Conservation (phyloP, 2,888 invertebrate genomes). For the Sympetrum striolatum region DNA sequence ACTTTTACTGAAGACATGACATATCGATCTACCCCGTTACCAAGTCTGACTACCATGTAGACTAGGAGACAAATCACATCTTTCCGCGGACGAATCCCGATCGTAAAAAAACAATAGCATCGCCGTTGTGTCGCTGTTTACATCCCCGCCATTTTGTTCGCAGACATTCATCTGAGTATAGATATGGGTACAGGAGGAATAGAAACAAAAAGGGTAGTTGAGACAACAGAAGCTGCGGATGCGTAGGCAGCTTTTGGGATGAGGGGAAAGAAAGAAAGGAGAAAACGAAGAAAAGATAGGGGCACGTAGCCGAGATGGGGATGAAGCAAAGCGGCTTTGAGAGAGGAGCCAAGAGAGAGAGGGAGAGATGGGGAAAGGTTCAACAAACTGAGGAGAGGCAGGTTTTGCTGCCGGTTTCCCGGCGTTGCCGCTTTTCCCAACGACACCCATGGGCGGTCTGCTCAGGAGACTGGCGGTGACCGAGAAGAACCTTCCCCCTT, state of each 20-base stretch:
- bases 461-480: neutral
- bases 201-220: neutral
- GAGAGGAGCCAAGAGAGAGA: neutral
- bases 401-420: constrained; percentile 26
- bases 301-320: neutral
- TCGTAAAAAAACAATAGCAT: too few relatives aligned
- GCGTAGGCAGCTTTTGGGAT: neutral
- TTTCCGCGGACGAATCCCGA: too few relatives aligned
- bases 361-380: constrained; percentile 1
- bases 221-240: constrained; percentile 25
- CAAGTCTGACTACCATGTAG: too few relatives aligned
- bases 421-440: constrained; percentile 27
- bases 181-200: too few relatives aligned
- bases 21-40: too few relatives aligned
- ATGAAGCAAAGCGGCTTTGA: neutral
- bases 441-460: constrained; percentile 30
- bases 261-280: neutral
- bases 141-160: too few relatives aligned
- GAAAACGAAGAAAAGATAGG: neutral
- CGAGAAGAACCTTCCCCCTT: neutral
- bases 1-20: too few relatives aligned
- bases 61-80: too few relatives aligned
- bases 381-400: constrained; percentile 38
- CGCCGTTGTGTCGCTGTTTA: too few relatives aligned
- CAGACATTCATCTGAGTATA: too few relatives aligned